Percentiles rank a stretch among this genome's conserved stretches.
Evolutionary conservation across 2,113 vertebrate genomes (phyloP).

Genomic region (Coryphaenoides rupestris): DNA sequence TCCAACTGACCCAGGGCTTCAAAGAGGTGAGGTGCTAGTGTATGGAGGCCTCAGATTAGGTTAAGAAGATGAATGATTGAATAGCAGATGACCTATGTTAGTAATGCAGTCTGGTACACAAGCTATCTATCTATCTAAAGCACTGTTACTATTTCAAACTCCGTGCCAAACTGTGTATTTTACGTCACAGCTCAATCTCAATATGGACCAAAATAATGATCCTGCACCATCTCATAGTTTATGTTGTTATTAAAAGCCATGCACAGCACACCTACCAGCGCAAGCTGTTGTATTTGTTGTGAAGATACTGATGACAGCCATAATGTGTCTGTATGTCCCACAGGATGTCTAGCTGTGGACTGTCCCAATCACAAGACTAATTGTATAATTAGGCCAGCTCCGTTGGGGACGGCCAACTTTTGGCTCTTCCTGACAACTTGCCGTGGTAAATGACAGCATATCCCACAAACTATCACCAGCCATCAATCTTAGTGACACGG

Average conservation of each 20-base stretch:
- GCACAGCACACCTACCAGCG: conserved; percentile 14
- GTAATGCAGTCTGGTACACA: conserved; percentile 23
- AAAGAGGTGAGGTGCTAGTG: conserved; percentile 47
- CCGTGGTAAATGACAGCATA: conserved; percentile 71
- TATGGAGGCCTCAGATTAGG: conserved; percentile 48
- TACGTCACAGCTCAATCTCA: no score
- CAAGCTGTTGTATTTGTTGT: conserved; percentile 37
- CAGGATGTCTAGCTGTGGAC: conserved; percentile 66
- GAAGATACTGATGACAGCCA: conserved; percentile 67
- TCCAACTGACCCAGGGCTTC: conserved; percentile 59
- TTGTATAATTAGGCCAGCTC: conserved; percentile 76
- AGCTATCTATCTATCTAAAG: background rate
- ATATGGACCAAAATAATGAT: background rate
- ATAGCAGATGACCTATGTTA: conserved; percentile 55
- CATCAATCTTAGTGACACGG: conserved; percentile 71
- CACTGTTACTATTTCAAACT: background rate
- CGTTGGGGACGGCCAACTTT: conserved; percentile 69
- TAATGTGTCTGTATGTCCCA: conserved; percentile 68
- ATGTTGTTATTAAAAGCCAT: conserved; percentile 4
- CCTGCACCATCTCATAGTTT: background rate
- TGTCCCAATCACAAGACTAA: conserved; percentile 76
- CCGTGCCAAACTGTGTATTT: no score
- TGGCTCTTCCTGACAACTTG: conserved; percentile 68
- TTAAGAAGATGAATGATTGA: conserved; percentile 56
- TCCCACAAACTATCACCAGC: conserved; percentile 62